Base-by-base conservation (phyloP, 2,797 vertebrate genomes). In the Chromobotia macracanthus region DNA sequence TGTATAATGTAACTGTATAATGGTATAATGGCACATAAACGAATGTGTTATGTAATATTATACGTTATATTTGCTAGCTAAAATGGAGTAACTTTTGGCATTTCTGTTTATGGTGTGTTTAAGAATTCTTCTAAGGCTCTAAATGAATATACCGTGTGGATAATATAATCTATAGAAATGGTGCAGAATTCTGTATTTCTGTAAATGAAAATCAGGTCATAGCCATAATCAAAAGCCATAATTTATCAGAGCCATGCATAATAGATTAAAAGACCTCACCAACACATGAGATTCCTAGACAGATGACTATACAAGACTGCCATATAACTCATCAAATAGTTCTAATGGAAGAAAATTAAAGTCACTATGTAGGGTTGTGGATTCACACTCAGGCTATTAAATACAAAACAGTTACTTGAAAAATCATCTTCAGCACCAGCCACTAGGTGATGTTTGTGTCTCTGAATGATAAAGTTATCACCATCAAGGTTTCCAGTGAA, bases 201-300 rank as follows among this genome's bases (percentile, higher is more conserved):
- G n/a, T n/a, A 25, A 46, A 76, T 67, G 38, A 76, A 58, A 76
- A 68, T 48, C 53, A 48, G 65, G 53, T 48, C 75, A 77, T 76
- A 55, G 61, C 31, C 19, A 66, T 67, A 76, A 76, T 76, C 74
- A 76, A 76, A 76, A 77, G 38, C 23, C 38, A 48, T 68, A 48
- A 77, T 77, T 58, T 60, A 68, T 58, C 38, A 68, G 53, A 58
- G 23, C 44, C 65, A 77, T 68, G 38, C 38, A 60, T 48, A 60
- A 60, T 31, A 68, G 53, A 76, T 76, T 68, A 46, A 68, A 48
- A 25, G 53, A 77, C 4, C 64, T 60, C 38, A 60, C n/a, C 41
- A 60, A n/a, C 66, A 68, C 8, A 60, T 77, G 41, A 41, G 28
- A 35, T 77, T 77, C 38, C 51, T 76, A 58, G 64, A 67, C 65